Evolutionary conservation across 2,797 vertebrate species (phyloP), one percentile per base, ranked within the genome.

Genomic region (Cephalopachus bancanus): DNA sequence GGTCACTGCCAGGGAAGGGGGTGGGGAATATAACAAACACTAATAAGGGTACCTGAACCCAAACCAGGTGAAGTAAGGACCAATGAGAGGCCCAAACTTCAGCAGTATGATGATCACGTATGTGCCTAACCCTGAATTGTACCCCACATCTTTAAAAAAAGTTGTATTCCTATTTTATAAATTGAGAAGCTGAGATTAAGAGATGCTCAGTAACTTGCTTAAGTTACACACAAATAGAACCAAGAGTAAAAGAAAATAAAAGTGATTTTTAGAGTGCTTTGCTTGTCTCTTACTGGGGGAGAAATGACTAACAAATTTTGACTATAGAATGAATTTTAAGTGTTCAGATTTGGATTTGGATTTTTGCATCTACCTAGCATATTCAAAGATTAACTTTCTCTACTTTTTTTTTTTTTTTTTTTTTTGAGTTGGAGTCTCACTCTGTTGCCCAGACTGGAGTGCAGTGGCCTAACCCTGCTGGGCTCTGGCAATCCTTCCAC

Each of bases 291-390:
- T 91, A 71, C 9, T 83, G 37, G 37, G 44, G 4, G 12, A 14
- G 89, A 71, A 62, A 78, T 64, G 55, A 24, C 51, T 91, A 0
- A 65, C 20, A 80, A 33, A 10, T 94, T 16, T 64, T 69, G n/a
- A 26, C n/a, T 94, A 85, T 75, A 7, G 75, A 60, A 5, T 92
- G 76, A 64, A 59, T 80, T 96, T 93, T 76, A 72, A 84, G 28
- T 79, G 53, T 88, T 95, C 83, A 24, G n/a, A 24, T 95, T 88
- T 94, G 65, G 33, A 60, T 93, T 91, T 95, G 53, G 26, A 55
- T 84, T 84, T 93, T 64, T 78, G n/a, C 51, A n/a, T 1, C 49
- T 75, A 20, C 33, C 49, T 24, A 74, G 5, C 16, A 37, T 64
- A 83, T 69, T 72, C 60, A 60, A 22, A 62, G 64, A n/a, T 59